These are phyloP conservation scores for Panulirus ornatus DNA, from an alignment of 1,140 invertebrate genomes.

Conservation along the genomic window DNA sequence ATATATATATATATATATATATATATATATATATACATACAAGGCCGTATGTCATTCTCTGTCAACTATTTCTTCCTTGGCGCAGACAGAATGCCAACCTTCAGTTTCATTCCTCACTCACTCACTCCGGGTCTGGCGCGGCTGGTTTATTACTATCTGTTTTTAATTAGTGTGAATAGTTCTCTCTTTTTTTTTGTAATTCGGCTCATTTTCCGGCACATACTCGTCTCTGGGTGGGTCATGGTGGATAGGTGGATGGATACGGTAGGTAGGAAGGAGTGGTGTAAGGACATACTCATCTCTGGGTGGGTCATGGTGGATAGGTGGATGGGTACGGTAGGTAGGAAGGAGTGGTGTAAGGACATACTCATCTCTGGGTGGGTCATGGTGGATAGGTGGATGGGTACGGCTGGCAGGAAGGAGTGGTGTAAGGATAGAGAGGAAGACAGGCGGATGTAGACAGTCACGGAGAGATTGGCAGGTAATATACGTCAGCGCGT, in stretches of 20 bases:
- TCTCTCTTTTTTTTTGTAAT: conserved; percentile 50
- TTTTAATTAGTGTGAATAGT: conserved; percentile 56
- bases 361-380: conserved; percentile 11
- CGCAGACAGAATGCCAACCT: too few relatives aligned
- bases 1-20: too few relatives aligned
- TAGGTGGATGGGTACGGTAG: not conserved
- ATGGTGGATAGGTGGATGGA: not conserved
- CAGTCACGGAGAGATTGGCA: not conserved
- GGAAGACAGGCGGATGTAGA: not conserved
- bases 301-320: not conserved
- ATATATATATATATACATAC: too few relatives aligned
- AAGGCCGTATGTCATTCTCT: too few relatives aligned
- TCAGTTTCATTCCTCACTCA: too few relatives aligned
- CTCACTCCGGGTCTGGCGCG: not conserved
- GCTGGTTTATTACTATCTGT: conserved; percentile 38
- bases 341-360: not conserved
- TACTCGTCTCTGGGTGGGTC: conserved; percentile 11
- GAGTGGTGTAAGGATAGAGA: not conserved
- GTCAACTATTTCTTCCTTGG: too few relatives aligned
- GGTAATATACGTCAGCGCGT: too few relatives aligned
- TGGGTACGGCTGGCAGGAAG: not conserved
- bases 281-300: not conserved
- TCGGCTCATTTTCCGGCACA: conserved; percentile 29
- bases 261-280: not conserved
- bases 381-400: not conserved